phyloP scores from a whole-genome alignment of 1,140 invertebrate species.

The Maconellicoccus hirsutus region DNA sequence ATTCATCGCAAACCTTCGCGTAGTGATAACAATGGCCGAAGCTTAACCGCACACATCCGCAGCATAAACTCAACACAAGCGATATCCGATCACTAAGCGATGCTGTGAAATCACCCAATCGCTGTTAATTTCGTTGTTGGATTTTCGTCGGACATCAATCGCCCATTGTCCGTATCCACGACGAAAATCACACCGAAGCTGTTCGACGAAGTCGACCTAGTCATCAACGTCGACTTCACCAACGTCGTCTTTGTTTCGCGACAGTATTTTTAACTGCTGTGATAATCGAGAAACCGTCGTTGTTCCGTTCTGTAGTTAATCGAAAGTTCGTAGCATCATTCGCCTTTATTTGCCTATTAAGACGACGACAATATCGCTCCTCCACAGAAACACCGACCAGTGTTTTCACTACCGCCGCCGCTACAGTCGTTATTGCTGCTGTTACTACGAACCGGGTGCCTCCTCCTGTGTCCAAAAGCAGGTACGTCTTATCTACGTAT shows the following conservation, averaged over 20 bases:
- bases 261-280: no score
- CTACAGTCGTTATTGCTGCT: slow-evolving; percentile 21
- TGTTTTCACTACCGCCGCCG: slow-evolving; percentile 19
- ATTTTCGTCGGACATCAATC: no score
- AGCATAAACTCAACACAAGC: not conserved
- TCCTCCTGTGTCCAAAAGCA: slow-evolving; percentile 12
- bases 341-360: not conserved
- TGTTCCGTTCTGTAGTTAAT: not conserved
- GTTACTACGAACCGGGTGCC: slow-evolving; percentile 16
- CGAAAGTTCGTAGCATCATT: not conserved
- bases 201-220: no score
- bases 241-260: no score
- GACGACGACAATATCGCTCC: slow-evolving; percentile 21
- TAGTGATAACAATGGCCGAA: no score
- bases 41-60: no score
- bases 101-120: not conserved
- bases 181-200: no score
- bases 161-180: no score
- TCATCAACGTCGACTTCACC: no score
- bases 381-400: slow-evolving; percentile 19
- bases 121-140: no score
- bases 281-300: no score
- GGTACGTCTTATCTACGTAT: not conserved
- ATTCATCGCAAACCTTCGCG: no score
- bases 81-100: not conserved